Percentiles rank a stretch among this genome's conserved stretches.
These are phyloP conservation scores for Plectropomus leopardus DNA, from an alignment of 2,113 vertebrate genomes.

Conservation along the genomic window DNA sequence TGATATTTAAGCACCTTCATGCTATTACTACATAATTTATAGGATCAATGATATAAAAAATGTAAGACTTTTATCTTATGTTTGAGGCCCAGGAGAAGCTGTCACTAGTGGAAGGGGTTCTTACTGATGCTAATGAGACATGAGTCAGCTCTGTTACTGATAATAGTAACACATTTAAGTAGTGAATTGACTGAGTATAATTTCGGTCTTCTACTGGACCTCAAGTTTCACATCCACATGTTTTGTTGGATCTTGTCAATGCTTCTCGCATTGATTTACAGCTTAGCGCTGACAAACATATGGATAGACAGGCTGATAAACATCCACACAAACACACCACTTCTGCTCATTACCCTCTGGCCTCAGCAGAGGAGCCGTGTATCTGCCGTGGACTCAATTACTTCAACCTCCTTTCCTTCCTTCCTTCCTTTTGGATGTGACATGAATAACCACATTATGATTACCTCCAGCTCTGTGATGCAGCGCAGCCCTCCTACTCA, in stretches of 20 bases:
- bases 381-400: slow-evolving; percentile 59
- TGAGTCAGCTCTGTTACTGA: neutral
- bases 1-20: neutral
- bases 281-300: slow-evolving; percentile 19
- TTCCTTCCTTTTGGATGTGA: slow-evolving; percentile 54
- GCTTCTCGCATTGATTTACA: slow-evolving; percentile 13
- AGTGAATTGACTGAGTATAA: neutral
- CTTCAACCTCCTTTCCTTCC: slow-evolving; percentile 51
- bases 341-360: slow-evolving; percentile 53
- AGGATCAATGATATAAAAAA: no score
- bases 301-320: slow-evolving; percentile 28
- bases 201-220: neutral
- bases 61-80: neutral
- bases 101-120: neutral
- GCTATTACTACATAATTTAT: no score
- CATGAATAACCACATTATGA: slow-evolving; percentile 69
- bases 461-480: slow-evolving; percentile 53
- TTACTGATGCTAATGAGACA: neutral
- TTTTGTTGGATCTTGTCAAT: neutral
- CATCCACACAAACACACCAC: slow-evolving; percentile 33
- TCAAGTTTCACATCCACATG: neutral
- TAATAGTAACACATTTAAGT: neutral
- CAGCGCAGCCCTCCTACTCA: slow-evolving; percentile 51
- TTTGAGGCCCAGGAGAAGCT: neutral
- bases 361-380: slow-evolving; percentile 32